Percentiles rank a stretch among this genome's conserved stretches.
phyloP scores from a whole-genome alignment of 2,113 vertebrate genomes.

The Hemiprocne comata region DNA sequence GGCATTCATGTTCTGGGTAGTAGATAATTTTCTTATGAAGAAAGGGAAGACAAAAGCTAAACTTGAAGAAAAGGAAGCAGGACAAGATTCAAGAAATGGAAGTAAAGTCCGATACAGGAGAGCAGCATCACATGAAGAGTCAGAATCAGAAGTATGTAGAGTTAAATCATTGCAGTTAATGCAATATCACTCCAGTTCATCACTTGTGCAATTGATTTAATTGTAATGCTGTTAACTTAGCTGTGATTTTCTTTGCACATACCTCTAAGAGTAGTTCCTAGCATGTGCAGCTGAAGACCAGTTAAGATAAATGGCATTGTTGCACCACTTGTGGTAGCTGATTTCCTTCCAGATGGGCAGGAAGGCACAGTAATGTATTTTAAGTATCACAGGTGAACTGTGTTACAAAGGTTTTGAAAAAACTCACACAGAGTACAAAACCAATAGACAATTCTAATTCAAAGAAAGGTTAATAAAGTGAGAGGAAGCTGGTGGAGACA shows the following conservation, averaged over 20 bases:
- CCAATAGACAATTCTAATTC: background rate
- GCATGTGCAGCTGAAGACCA: background rate
- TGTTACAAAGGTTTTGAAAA: background rate
- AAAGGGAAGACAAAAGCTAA: constrained; percentile 99
- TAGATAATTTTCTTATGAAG: constrained; percentile 99
- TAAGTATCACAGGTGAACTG: background rate
- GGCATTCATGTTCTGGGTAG: constrained; percentile 99
- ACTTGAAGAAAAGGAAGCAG: constrained; percentile 89
- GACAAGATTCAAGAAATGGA: constrained; percentile 87
- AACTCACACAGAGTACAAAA: background rate
- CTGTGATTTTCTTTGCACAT: background rate
- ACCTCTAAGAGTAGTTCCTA: background rate
- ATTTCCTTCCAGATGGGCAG: background rate
- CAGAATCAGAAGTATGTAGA: constrained; percentile 90
- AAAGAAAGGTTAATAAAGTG: background rate
- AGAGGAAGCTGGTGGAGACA: background rate
- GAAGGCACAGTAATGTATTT: background rate
- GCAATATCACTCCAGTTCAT: background rate
- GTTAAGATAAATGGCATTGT: background rate
- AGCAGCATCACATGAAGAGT: constrained; percentile 95
- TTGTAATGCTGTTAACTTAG: background rate
- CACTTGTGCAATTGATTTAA: background rate
- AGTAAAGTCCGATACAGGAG: constrained; percentile 95
- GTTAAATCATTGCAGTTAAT: background rate
- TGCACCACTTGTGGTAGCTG: background rate